A percentile compares a stretch with the other conserved stretches of the same genome.
Evolutionary conservation across 92 coral and sea anemone species (phyloP).

Genomic region (Metridium senile): DNA sequence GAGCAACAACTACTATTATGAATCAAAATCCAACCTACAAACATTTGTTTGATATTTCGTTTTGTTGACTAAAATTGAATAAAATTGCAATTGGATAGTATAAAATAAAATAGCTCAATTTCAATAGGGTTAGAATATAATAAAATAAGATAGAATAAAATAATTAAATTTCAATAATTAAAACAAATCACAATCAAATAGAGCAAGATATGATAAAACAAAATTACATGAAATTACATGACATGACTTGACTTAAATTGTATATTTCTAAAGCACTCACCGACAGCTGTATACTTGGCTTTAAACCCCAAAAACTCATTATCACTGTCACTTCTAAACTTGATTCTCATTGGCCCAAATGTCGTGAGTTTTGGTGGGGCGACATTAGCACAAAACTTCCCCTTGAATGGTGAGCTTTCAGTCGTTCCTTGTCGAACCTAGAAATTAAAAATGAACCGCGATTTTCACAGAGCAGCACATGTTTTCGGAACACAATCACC

Average conservation of each 20-base stretch:
- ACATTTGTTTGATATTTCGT: too few species aligned
- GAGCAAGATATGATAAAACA: background rate
- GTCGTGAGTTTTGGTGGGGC: conserved; percentile 58
- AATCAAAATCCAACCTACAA: too few species aligned
- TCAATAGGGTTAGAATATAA: too few species aligned
- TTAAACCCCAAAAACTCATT: conserved; percentile 76
- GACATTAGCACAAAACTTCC: conserved; percentile 44
- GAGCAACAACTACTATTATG: too few species aligned
- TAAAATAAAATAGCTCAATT: too few species aligned
- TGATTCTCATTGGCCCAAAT: conserved; percentile 74
- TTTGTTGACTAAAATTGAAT: too few species aligned
- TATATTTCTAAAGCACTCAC: conserved; percentile 22
- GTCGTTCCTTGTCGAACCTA: conserved; percentile 54
- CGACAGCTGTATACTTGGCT: conserved; percentile 55
- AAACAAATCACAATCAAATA: background rate
- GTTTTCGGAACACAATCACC: too few species aligned
- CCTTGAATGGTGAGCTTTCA: conserved; percentile 28
- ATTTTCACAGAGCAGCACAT: too few species aligned
- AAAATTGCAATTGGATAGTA: too few species aligned
- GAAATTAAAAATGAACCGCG: too few species aligned
- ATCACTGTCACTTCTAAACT: conserved; percentile 55
- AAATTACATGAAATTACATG: background rate
- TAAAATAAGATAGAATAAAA: too few species aligned
- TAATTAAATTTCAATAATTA: background rate
- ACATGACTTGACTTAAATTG: background rate